Percentiles rank a stretch among this genome's conserved stretches.
Evolutionary conservation across 1,140 invertebrate genomes (phyloP).

Genomic region (Caerostris darwini): DNA sequence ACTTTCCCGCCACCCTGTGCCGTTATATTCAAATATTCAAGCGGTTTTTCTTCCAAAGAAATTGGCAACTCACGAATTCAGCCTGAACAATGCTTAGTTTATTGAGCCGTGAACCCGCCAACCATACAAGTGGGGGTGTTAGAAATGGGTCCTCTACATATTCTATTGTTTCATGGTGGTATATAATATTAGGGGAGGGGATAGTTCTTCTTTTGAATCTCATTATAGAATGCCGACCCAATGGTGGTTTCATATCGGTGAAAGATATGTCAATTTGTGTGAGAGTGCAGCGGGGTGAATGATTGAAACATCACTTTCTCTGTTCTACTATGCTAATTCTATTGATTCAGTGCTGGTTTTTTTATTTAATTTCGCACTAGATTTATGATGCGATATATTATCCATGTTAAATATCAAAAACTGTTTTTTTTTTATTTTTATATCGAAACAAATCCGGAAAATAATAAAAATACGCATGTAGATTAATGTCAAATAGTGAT

Average conservation of each 20-base stretch:
- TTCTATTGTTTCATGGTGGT: conserved; percentile 46
- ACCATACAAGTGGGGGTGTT: conserved; percentile 26
- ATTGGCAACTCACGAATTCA: conserved; percentile 67
- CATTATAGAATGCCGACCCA: conserved; percentile 9
- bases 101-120: conserved; percentile 53
- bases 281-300: background rate
- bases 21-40: conserved; percentile 66
- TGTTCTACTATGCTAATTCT: no score
- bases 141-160: conserved; percentile 30
- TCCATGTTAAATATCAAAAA: no score
- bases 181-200: background rate
- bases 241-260: background rate
- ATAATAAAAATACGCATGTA: no score
- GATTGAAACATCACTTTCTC: background rate
- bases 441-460: no score
- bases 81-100: conserved; percentile 52
- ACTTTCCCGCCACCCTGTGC: conserved; percentile 40
- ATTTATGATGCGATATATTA: no score
- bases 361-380: no score
- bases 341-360: no score
- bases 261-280: conserved; percentile 1
- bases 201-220: conserved; percentile 31
- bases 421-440: no score
- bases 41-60: conserved; percentile 19
- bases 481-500: no score